These are phyloP conservation scores for Phyllotreta cruciferae DNA, from an alignment of 2,888 invertebrate genomes.

Conservation along the genomic window DNA sequence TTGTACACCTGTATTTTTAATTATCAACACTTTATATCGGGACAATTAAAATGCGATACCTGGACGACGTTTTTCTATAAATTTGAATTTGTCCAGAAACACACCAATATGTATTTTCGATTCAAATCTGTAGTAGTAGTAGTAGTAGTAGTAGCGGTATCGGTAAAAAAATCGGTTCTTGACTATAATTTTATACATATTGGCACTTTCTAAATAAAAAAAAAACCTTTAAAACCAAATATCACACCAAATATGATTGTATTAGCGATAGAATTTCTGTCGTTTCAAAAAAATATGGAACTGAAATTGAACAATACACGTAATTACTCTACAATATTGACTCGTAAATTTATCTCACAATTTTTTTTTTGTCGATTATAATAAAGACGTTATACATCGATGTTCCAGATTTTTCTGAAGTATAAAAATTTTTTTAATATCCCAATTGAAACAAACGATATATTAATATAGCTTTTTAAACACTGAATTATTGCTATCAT, in stretches of 20 bases:
- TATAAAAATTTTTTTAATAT: constrained; percentile 30
- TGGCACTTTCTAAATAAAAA: constrained; percentile 16
- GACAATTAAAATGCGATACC: constrained; percentile 25
- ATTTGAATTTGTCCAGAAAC: neutral
- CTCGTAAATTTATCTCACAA: constrained; percentile 3
- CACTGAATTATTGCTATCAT: constrained; percentile 58
- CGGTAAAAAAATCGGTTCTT: neutral
- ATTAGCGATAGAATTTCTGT: constrained; percentile 29
- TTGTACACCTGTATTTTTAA: constrained; percentile 37
- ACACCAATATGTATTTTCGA: no score
- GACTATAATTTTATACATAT: neutral
- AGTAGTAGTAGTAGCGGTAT: neutral
- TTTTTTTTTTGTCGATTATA: neutral
- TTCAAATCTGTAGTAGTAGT: no score
- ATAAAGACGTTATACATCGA: neutral
- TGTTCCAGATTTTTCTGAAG: constrained; percentile 22
- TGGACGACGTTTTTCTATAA: neutral
- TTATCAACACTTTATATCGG: constrained; percentile 28
- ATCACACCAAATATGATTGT: constrained; percentile 43
- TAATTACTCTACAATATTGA: neutral
- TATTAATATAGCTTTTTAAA: constrained; percentile 39
- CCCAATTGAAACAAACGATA: constrained; percentile 27
- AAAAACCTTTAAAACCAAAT: constrained; percentile 37
- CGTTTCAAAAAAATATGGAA: constrained; percentile 16
- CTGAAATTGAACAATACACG: neutral